Conservation (phyloP, 1,140 invertebrate species). For the Drosophila tristis region DNA sequence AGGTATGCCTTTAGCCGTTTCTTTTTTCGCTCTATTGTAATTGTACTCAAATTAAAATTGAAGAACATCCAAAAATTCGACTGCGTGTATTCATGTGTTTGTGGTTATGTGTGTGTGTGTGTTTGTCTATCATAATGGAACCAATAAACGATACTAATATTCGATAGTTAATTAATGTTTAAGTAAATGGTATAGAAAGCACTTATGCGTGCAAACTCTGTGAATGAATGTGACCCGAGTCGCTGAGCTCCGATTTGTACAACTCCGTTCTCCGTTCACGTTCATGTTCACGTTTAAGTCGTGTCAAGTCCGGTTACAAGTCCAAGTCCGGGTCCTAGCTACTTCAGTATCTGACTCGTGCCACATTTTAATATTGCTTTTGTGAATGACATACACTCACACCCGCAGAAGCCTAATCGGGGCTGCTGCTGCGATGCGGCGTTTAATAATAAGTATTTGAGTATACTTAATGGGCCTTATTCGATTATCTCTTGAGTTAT, state of each 20-base stretch:
- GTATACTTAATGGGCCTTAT: conserved; percentile 32
- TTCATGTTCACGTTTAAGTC: neutral
- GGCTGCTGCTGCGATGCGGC: conserved; percentile 40
- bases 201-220: conserved; percentile 46
- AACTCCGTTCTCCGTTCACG: conserved; percentile 39
- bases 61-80: conserved; percentile 14
- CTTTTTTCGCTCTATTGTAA: conserved; percentile 3
- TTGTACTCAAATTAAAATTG: conserved; percentile 19
- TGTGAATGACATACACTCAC: conserved; percentile 64
- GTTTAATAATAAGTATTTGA: conserved; percentile 36
- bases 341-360: conserved; percentile 50
- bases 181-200: conserved; percentile 61
- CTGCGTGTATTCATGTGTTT: conserved; percentile 6
- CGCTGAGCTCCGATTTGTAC: conserved; percentile 65
- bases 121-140: conserved; percentile 15
- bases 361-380: conserved; percentile 75
- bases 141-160: conserved; percentile 49
- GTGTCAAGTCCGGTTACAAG: too few species aligned
- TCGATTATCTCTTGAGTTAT: conserved; percentile 30
- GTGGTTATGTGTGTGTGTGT: conserved; percentile 7
- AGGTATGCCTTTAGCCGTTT: conserved; percentile 7
- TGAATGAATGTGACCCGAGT: conserved; percentile 66
- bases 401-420: conserved; percentile 13
- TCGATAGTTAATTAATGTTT: conserved; percentile 46
- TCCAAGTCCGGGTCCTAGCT: too few species aligned